A percentile compares a stretch with the other conserved stretches of the same genome.
These are phyloP conservation scores for Uloborus plumipes DNA, from an alignment of 2,888 invertebrate genomes.

Conservation along the genomic window DNA sequence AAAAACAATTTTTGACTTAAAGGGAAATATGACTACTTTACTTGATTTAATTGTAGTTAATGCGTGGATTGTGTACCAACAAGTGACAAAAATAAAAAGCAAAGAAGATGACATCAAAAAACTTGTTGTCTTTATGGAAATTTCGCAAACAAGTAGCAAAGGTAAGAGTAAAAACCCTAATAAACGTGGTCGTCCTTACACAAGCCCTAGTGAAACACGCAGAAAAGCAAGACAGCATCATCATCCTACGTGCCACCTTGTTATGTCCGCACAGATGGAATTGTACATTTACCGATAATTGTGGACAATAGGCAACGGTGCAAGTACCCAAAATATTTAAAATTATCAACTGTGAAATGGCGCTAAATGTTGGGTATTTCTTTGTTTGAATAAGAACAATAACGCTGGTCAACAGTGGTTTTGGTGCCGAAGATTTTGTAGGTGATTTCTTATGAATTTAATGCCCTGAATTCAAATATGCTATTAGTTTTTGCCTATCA, in stretches of 20 bases:
- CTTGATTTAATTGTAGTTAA: constrained; percentile 7
- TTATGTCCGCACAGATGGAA: constrained; percentile 3
- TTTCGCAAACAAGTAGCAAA: not conserved
- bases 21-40: too few species aligned
- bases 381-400: too few species aligned
- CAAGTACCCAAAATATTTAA: not conserved
- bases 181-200: not conserved
- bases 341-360: constrained; percentile 10
- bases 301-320: constrained; percentile 3
- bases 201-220: not conserved
- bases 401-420: too few species aligned
- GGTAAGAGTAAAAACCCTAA: not conserved
- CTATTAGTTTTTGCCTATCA: too few species aligned
- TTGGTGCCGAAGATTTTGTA: too few species aligned
- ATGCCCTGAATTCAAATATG: too few species aligned
- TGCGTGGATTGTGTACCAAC: not conserved
- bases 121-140: not conserved
- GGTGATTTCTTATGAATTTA: too few species aligned
- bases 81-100: not conserved
- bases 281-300: constrained; percentile 9
- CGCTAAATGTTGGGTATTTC: not conserved
- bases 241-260: constrained; percentile 6
- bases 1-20: too few species aligned
- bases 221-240: not conserved
- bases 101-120: not conserved